Evolutionary conservation across 2,888 invertebrate genomes (phyloP).

Genomic region (Pterobdella sp.): DNA sequence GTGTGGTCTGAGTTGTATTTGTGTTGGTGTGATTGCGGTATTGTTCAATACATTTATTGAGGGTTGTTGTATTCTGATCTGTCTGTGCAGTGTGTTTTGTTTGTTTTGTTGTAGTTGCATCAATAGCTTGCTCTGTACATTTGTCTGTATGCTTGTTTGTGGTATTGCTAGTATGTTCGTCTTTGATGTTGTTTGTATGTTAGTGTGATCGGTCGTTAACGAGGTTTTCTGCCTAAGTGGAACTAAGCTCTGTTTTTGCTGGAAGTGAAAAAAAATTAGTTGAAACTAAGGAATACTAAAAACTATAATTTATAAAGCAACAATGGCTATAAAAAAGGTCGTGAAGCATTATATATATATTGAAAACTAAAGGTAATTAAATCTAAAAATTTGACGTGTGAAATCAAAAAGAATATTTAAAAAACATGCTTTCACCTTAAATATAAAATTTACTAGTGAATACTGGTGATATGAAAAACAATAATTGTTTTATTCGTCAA

Average conservation of each 20-base stretch:
- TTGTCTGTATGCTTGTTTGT: background rate
- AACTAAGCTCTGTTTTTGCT: background rate
- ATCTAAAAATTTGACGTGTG: too few species aligned
- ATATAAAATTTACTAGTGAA: too few species aligned
- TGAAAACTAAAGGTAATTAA: too few species aligned
- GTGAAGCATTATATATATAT: too few species aligned
- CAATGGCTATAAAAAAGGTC: too few species aligned
- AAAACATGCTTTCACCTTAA: too few species aligned
- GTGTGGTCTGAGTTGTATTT: background rate
- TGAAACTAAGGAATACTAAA: too few species aligned
- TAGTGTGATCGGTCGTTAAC: background rate
- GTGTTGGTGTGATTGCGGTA: background rate
- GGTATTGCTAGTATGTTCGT: background rate
- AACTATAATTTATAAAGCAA: too few species aligned
- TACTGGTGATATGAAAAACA: too few species aligned
- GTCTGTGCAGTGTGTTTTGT: background rate
- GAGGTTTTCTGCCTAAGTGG: background rate
- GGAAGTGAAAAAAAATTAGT: too few species aligned
- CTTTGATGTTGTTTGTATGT: background rate
- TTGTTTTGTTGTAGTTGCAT: slow-evolving; percentile 8
- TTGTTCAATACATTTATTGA: background rate
- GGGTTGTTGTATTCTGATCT: background rate
- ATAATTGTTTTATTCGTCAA: too few species aligned
- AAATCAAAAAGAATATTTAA: too few species aligned
- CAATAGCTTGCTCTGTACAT: background rate